These are phyloP conservation scores for Rhombomys opimus DNA, from an alignment of 2,113 vertebrate genomes.

Conservation along the genomic window DNA sequence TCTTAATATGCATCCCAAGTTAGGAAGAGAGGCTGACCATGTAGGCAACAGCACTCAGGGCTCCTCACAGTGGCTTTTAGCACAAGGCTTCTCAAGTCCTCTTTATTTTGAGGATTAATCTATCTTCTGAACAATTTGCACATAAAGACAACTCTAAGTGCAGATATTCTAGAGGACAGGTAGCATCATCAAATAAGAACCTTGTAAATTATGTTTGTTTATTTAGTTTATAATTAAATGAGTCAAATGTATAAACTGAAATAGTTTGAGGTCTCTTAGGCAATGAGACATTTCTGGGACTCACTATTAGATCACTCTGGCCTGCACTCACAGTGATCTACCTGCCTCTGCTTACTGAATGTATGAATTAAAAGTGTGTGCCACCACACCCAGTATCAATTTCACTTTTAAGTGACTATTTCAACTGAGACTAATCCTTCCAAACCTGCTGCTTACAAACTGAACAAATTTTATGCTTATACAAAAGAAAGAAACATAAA, in stretches of 20 bases:
- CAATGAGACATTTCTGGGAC: not conserved
- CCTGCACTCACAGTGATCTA: not conserved
- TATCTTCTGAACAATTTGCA: not conserved
- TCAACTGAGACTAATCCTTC: not conserved
- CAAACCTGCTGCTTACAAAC: not conserved
- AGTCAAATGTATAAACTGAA: conserved; percentile 33
- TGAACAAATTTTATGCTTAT: not conserved
- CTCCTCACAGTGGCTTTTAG: conserved; percentile 41
- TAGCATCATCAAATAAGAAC: not conserved
- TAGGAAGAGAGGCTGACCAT: not conserved
- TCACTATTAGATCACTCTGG: not conserved
- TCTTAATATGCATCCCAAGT: not conserved
- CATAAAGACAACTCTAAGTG: not conserved
- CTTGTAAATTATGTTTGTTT: conserved; percentile 35
- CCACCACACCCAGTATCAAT: not conserved
- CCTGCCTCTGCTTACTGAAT: not conserved
- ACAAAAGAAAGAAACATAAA: not conserved
- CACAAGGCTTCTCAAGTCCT: not conserved
- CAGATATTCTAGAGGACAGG: conserved; percentile 15
- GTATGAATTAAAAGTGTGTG: not conserved
- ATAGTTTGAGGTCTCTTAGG: not conserved
- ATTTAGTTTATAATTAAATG: conserved; percentile 46
- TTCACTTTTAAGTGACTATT: conserved; percentile 50
- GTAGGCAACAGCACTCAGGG: not conserved
- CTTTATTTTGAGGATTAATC: not conserved